Percentiles rank a stretch among this genome's conserved stretches.
phyloP scores from a whole-genome alignment of 30 jellyfish, hydroid and myxozoan species.

The Catostylus mosaicus region DNA sequence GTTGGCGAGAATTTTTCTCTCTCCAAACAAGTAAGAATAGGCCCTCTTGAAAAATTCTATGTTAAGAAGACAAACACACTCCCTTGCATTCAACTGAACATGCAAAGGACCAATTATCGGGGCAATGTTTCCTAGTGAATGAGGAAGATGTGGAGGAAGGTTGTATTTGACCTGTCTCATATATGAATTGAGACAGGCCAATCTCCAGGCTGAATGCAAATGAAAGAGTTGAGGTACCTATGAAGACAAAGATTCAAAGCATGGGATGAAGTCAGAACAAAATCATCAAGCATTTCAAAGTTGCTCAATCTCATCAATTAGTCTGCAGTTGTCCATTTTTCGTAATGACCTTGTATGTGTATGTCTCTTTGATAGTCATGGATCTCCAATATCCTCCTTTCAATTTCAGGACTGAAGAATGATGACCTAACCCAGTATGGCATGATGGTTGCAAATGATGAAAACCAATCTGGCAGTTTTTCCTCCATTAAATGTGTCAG shows the following conservation, averaged over 20 bases:
- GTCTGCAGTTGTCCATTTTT: slow-evolving; percentile 29
- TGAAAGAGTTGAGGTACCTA: neutral
- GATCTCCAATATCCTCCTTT: slow-evolving; percentile 22
- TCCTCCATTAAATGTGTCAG: neutral
- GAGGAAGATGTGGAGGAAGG: neutral
- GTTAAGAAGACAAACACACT: slow-evolving; percentile 33
- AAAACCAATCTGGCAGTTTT: neutral
- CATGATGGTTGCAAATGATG: slow-evolving; percentile 4
- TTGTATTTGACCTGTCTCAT: slow-evolving; percentile 45
- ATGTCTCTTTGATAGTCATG: too few species aligned
- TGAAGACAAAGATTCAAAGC: slow-evolving; percentile 16
- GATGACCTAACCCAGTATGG: slow-evolving; percentile 27
- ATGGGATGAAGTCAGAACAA: slow-evolving; percentile 23
- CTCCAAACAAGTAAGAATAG: slow-evolving; percentile 39
- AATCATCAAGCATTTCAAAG: slow-evolving; percentile 19
- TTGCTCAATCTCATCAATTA: slow-evolving; percentile 14
- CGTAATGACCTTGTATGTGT: slow-evolving; percentile 5
- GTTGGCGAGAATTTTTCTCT: slow-evolving; percentile 20
- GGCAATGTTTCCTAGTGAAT: neutral
- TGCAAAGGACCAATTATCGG: slow-evolving; percentile 39
- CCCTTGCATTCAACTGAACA: slow-evolving; percentile 51
- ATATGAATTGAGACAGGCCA: slow-evolving; percentile 57
- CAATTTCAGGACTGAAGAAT: slow-evolving; percentile 27
- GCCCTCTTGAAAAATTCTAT: slow-evolving; percentile 15
- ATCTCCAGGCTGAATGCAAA: slow-evolving; percentile 49